phyloP scores from a whole-genome alignment of 1,140 invertebrate species.

The Bombus huntii region DNA sequence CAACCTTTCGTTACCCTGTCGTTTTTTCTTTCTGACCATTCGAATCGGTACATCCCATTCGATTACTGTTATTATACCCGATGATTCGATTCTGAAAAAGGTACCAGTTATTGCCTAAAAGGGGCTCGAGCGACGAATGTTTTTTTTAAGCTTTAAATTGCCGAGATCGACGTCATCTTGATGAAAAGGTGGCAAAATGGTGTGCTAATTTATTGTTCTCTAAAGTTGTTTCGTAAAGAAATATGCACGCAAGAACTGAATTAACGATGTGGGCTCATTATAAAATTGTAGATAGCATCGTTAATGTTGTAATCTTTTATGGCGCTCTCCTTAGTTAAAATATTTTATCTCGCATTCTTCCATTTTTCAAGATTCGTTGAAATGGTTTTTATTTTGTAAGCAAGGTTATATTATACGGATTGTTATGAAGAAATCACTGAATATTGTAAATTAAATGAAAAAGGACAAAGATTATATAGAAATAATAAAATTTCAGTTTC shows the following conservation, averaged over 20 bases:
- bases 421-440: background rate
- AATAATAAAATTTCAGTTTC: no score
- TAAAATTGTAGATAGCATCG: background rate
- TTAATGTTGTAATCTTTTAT: background rate
- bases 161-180: background rate
- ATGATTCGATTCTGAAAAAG: background rate
- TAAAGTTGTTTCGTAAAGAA: background rate
- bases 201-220: background rate
- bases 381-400: background rate
- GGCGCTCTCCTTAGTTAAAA: background rate
- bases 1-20: slow-evolving; percentile 21
- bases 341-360: background rate
- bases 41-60: background rate
- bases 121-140: background rate
- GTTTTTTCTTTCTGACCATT: background rate
- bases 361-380: background rate
- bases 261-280: background rate
- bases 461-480: no score
- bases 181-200: background rate
- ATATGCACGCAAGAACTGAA: background rate
- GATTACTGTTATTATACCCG: background rate
- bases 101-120: background rate
- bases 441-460: background rate
- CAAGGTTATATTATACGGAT: background rate
- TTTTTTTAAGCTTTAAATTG: background rate